Evolutionary conservation across 2,888 invertebrate genomes (phyloP), one percentile per base, ranked within the genome.

Genomic region (Conistra vaccinii): DNA sequence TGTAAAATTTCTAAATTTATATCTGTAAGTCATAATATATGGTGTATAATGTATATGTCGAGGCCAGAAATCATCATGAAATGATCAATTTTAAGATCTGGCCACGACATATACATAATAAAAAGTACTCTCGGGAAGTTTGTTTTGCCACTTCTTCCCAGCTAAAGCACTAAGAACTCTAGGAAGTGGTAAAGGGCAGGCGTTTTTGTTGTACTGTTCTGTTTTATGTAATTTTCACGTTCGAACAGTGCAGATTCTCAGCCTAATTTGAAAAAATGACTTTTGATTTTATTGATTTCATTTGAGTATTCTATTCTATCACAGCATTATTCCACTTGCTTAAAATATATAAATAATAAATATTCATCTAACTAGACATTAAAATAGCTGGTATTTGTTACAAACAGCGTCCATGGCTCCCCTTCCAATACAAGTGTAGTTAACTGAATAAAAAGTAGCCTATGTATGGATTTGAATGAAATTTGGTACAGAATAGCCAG

Each of bases 391-490:
- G 12, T 48, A 58, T 51, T 39, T 51, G 17, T 26, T 32, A 51
- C 20, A 12, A 48, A 7, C 29, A n/a, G n/a, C 10, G 0, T 17
- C n/a, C 48, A 58, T 14, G 12, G 7, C 23, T 67, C 14, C 29
- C 9, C 9, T n/a, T 45, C 12, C 73, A 72, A 62, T 72, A 23
- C 9, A 42, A 26, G 3, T n/a, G 26, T 32, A 74, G 80, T 29
- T 51, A 80, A 55, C 32, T 65, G 32, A 76, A 67, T 63, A 53
- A 81, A 75, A 76, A 53, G 23, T 35, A 63, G 20, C 45, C 35
- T 58, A 69, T 82, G 14, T 10, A 14, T 45, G n/a, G 20, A 35
- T 61, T 57, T 51, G 29, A 76, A 81, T 76, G 1, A 60, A 66
- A 39, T 61, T 78, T 62, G 2, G 26, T 29, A 35, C 39, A 60